Evolutionary conservation across 1,140 invertebrate genomes (phyloP).

Genomic region (Drosophila pectinifera): DNA sequence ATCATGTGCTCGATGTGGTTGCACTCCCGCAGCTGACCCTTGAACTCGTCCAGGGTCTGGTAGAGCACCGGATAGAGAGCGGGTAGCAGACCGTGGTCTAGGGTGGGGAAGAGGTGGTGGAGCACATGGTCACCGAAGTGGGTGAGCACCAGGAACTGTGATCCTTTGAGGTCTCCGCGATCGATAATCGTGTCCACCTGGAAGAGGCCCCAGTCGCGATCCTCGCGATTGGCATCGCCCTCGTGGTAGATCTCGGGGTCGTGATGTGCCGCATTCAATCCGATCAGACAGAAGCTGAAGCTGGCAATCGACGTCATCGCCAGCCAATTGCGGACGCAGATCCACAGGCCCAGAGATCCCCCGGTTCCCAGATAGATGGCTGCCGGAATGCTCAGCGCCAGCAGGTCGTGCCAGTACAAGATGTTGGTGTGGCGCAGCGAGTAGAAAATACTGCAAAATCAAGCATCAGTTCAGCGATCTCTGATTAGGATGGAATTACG

Average conservation of each 20-base stretch:
- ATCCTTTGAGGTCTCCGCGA: slow-evolving; percentile 89
- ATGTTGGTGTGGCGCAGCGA: slow-evolving; percentile 71
- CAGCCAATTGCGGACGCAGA: slow-evolving; percentile 86
- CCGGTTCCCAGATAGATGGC: slow-evolving; percentile 85
- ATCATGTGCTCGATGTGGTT: slow-evolving; percentile 88
- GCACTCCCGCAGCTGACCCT: slow-evolving; percentile 86
- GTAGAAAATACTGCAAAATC: slow-evolving; percentile 68
- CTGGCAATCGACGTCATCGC: slow-evolving; percentile 87
- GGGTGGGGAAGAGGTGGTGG: slow-evolving; percentile 93
- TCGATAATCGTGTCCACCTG: slow-evolving; percentile 92
- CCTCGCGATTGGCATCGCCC: slow-evolving; percentile 89
- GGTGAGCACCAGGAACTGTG: slow-evolving; percentile 89
- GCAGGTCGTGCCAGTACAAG: slow-evolving; percentile 82
- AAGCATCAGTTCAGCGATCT: slow-evolving; percentile 18
- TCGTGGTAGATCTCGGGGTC: slow-evolving; percentile 94
- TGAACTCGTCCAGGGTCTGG: slow-evolving; percentile 90
- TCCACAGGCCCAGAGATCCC: slow-evolving; percentile 45
- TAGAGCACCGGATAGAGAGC: slow-evolving; percentile 88
- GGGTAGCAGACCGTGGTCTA: slow-evolving; percentile 90
- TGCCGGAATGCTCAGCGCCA: slow-evolving; percentile 86
- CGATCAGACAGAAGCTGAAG: slow-evolving; percentile 88
- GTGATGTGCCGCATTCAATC: slow-evolving; percentile 92
- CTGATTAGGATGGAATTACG: slow-evolving; percentile 22
- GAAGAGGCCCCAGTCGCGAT: slow-evolving; percentile 91
- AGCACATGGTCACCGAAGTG: slow-evolving; percentile 92